Base-by-base conservation (phyloP, 2,113 vertebrate species). In the Verasper variegatus region DNA sequence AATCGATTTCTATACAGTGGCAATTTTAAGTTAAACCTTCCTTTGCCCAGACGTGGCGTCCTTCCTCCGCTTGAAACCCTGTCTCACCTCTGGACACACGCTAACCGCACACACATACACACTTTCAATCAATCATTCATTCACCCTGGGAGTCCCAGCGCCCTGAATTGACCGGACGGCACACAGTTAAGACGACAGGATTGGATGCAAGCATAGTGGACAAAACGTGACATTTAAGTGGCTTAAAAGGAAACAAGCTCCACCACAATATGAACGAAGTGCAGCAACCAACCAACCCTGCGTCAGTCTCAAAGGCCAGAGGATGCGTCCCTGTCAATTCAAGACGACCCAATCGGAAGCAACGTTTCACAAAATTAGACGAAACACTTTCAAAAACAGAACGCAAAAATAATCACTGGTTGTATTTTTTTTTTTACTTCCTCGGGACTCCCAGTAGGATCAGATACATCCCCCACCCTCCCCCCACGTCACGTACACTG, bases 1-100 rank as follows among this genome's bases (percentile, higher is more conserved):
- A 88, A 89, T 88, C 40, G 73, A 91, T 92, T 93, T 94, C 83
- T 94, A 91, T 93, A 94, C 93, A 95, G 90, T 93, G 92, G 91
- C 91, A 94, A 93, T 87, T 89, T 88, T 91, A 94, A 93, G 89
- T 94, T 93, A 94, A 93, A 92, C 88, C 80, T 87, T 92, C 80
- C 64, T 89, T 88, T 82, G 81, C 86, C 85, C 71, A 58, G 66
- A 87, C 74, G 61, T 20, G 71, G 78, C 70, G 68, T 76, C 74
- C 74, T 84, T 85, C 85, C 80, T 83, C 85, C 82, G 86, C 55
- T 87, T 85, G 81, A 87, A 91, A 92, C 92, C 89, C 92, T 86
- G 89, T 91, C 90, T 90, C 71, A 54, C 84, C 85, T 71, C 85
- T 66, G 1, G 68, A 74, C 24, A 17, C 67, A 80, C 80, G 79